These are phyloP conservation scores for Tragulus kanchil DNA, from an alignment of 2,113 vertebrate species.

Conservation along the genomic window DNA sequence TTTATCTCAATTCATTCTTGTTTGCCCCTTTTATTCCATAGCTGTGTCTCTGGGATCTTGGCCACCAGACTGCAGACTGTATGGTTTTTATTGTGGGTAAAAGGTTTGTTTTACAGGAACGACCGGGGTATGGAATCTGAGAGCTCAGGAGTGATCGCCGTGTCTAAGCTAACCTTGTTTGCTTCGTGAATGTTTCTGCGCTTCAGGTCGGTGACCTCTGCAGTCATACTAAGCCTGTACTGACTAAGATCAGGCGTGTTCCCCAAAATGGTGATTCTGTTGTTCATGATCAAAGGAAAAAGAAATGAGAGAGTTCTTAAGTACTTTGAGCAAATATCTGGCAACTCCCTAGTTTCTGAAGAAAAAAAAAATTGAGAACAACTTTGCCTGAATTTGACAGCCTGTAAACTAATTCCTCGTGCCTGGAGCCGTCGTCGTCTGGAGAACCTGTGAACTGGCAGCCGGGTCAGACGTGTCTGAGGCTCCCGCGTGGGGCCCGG, in stretches of 20 bases:
- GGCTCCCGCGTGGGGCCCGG: accelerated
- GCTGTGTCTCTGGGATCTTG: not conserved
- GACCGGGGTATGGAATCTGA: not conserved
- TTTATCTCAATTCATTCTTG: not conserved
- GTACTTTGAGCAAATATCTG: not conserved
- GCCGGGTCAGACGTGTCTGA: no score
- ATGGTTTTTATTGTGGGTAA: not conserved
- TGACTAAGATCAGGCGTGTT: not conserved
- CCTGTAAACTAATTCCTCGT: not conserved
- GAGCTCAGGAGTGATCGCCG: not conserved
- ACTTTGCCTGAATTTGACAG: not conserved
- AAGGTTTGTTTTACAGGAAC: not conserved
- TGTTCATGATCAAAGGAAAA: not conserved
- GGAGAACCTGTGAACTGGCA: accelerated
- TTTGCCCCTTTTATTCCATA: not conserved
- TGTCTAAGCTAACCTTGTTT: no score
- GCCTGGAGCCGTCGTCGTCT: not conserved
- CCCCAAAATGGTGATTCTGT: not conserved
- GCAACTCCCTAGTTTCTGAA: not conserved
- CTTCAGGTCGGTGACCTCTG: not conserved
- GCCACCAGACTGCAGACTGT: not conserved
- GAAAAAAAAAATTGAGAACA: not conserved
- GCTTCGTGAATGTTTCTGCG: no score
- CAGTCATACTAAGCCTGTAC: no score
- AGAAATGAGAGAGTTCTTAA: not conserved